Evolutionary conservation across 2,797 vertebrate species (phyloP).

Genomic region (Oreochromis mossambicus): DNA sequence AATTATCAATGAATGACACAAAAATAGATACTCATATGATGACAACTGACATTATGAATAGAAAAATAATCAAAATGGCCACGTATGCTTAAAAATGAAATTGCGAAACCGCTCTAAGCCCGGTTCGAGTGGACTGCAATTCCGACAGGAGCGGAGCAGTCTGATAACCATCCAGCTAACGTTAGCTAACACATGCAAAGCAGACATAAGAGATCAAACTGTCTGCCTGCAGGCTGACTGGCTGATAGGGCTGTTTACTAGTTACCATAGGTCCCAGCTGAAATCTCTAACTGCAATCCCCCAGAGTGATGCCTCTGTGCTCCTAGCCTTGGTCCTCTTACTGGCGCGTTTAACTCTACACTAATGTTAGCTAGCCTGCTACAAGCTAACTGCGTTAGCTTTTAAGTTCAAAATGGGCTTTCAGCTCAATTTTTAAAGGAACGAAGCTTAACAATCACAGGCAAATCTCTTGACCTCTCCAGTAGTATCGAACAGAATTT

Average conservation of each 20-base stretch:
- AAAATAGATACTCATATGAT: background rate
- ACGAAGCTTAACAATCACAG: background rate
- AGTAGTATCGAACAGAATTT: background rate
- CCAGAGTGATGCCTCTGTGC: background rate
- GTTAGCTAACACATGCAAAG: background rate
- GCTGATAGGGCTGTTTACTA: background rate
- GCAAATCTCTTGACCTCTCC: background rate
- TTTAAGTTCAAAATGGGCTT: background rate
- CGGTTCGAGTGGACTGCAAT: background rate
- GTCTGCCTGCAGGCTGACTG: background rate
- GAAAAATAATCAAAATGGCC: background rate
- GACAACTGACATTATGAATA: background rate
- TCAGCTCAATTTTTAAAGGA: fast-evolving
- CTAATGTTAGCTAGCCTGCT: slow-evolving; percentile 27
- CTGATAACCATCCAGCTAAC: slow-evolving; percentile 15
- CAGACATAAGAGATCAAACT: background rate
- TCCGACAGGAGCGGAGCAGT: background rate
- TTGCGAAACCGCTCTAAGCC: slow-evolving; percentile 10
- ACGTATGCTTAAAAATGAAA: background rate
- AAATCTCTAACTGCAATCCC: background rate
- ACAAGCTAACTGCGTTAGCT: slow-evolving; percentile 34
- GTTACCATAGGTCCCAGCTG: background rate
- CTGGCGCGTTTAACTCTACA: slow-evolving; percentile 40
- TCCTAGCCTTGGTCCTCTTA: background rate
- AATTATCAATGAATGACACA: background rate